Conservation (phyloP, 2,113 vertebrate genomes). For the Phalacrocorax aristotelis region DNA sequence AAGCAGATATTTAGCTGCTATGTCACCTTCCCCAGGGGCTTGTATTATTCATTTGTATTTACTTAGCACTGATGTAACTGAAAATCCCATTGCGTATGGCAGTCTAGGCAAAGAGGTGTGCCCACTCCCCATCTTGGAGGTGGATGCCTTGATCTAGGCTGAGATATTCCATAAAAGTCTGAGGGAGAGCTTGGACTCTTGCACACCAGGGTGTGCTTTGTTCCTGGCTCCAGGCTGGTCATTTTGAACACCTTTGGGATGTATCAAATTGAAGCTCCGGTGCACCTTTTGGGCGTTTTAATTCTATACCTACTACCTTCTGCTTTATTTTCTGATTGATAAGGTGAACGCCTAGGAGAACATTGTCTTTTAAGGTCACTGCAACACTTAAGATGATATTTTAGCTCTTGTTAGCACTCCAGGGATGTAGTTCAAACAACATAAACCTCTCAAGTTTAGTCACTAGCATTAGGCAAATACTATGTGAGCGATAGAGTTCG, state of each 20-base stretch:
- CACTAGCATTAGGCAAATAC: constrained; percentile 5
- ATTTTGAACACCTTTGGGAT: neutral
- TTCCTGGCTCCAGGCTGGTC: neutral
- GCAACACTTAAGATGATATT: neutral
- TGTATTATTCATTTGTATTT: constrained; percentile 7
- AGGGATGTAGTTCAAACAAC: constrained; percentile 21
- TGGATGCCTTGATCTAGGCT: neutral
- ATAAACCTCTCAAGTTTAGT: constrained; percentile 32
- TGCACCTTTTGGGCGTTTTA: neutral
- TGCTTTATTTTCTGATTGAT: neutral
- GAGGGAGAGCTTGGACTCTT: neutral
- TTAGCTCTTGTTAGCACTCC: neutral
- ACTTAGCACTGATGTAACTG: neutral
- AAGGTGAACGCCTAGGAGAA: neutral
- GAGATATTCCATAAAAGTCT: neutral
- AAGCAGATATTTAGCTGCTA: neutral
- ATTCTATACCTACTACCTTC: neutral
- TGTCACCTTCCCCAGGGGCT: neutral
- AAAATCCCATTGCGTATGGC: neutral
- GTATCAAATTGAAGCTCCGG: neutral
- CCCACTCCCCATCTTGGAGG: neutral
- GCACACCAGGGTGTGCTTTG: neutral
- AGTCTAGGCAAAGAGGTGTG: neutral
- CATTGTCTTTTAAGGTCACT: neutral
- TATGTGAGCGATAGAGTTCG: neutral